Conservation (phyloP, 2,797 vertebrate species). For the Lacerta agilis region DNA sequence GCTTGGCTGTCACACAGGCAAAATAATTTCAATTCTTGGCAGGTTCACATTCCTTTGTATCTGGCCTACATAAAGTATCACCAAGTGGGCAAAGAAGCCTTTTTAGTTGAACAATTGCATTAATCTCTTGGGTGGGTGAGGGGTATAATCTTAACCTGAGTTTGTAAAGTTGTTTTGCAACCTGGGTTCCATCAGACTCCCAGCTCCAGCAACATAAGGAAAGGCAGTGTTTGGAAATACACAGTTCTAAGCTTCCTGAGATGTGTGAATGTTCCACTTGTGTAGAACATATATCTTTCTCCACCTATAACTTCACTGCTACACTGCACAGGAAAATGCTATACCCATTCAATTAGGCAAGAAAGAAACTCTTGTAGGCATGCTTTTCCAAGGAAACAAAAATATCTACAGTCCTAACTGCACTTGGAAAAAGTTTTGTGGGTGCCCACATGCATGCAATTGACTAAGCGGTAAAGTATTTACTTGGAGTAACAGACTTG, state of each 20-base stretch:
- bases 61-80: conserved; percentile 58
- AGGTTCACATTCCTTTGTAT: conserved; percentile 67
- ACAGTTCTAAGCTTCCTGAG: conserved; percentile 45
- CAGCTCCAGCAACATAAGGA: conserved; percentile 39
- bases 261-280: neutral
- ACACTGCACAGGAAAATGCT: neutral
- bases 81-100: conserved; percentile 53
- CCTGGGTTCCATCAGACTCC: conserved; percentile 66
- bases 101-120: conserved; percentile 68
- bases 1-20: conserved; percentile 55
- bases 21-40: conserved; percentile 60
- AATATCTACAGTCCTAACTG: neutral
- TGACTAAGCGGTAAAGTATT: conserved; percentile 26
- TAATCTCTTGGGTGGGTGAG: conserved; percentile 51
- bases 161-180: conserved; percentile 52
- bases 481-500: conserved; percentile 12
- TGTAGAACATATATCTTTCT: conserved; percentile 14
- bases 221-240: conserved; percentile 40
- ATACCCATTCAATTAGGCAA: conserved; percentile 38
- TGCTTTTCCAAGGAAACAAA: conserved; percentile 34
- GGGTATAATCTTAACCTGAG: conserved; percentile 61
- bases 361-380: conserved; percentile 11
- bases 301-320: conserved; percentile 29
- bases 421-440: conserved; percentile 26
- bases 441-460: neutral